phyloP scores from a whole-genome alignment of 2,888 invertebrate genomes.

The Seira ritae region DNA sequence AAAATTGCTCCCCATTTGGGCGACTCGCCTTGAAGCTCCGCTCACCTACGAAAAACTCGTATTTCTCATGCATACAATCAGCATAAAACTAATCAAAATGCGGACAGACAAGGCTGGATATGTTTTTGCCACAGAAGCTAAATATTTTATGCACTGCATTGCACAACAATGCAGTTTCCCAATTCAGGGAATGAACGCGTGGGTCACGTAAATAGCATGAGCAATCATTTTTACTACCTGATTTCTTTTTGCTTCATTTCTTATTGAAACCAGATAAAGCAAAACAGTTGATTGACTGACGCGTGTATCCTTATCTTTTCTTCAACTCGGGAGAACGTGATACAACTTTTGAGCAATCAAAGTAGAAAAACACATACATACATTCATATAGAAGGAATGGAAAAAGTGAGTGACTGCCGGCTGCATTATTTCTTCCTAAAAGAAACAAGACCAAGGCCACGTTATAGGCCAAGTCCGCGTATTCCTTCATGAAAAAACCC shows the following conservation, averaged over 20 bases:
- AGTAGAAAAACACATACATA: neutral
- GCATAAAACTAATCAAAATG: constrained; percentile 54
- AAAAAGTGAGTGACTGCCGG: constrained; percentile 2
- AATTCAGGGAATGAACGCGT: constrained; percentile 3
- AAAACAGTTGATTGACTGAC: too few species aligned
- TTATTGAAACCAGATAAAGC: too few species aligned
- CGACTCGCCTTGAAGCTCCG: too few species aligned
- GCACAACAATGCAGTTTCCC: constrained; percentile 9
- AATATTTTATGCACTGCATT: neutral
- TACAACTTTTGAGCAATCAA: neutral
- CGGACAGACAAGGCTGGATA: too few species aligned
- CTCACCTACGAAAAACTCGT: neutral
- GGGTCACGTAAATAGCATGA: constrained; percentile 36
- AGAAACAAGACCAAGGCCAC: too few species aligned
- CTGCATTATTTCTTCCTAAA: neutral
- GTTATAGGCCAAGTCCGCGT: neutral
- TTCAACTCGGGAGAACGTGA: neutral
- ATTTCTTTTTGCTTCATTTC: too few species aligned
- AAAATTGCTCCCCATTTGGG: constrained; percentile 42
- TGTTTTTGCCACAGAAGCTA: too few species aligned
- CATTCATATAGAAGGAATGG: neutral
- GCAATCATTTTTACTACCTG: neutral
- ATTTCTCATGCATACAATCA: constrained; percentile 50
- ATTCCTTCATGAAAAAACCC: neutral
- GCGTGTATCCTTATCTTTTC: too few species aligned